Conservation (phyloP, 2,888 invertebrate genomes). For the Brachyopa scutellaris region DNA sequence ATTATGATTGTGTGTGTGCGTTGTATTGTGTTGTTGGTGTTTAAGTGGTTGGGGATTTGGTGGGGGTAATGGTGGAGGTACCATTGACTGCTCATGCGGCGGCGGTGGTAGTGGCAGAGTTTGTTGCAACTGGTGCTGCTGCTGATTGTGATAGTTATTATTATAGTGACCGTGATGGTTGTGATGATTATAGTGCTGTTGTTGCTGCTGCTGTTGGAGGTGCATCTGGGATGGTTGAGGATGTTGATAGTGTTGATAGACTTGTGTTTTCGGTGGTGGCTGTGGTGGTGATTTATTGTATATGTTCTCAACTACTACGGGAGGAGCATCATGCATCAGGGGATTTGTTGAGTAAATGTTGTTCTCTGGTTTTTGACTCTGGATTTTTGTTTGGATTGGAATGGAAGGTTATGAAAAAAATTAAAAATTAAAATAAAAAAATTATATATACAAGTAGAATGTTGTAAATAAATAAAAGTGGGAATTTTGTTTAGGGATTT, state of each 20-base stretch:
- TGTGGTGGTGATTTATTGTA: slow-evolving; percentile 65
- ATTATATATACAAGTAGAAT: slow-evolving; percentile 61
- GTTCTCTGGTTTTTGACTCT: slow-evolving; percentile 70
- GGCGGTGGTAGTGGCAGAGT: slow-evolving; percentile 72
- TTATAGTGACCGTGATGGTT: slow-evolving; percentile 58
- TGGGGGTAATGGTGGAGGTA: slow-evolving; percentile 71
- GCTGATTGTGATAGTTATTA: slow-evolving; percentile 50
- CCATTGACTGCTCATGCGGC: slow-evolving; percentile 74
- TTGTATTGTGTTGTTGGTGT: slow-evolving; percentile 73
- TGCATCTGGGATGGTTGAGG: slow-evolving; percentile 70
- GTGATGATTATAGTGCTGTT: slow-evolving; percentile 59
- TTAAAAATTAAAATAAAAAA: slow-evolving; percentile 48
- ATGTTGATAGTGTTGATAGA: slow-evolving; percentile 68
- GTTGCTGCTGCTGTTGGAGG: slow-evolving; percentile 70
- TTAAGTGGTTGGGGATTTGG: slow-evolving; percentile 72
- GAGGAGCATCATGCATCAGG: slow-evolving; percentile 68
- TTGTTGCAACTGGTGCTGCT: slow-evolving; percentile 71
- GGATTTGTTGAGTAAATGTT: slow-evolving; percentile 69
- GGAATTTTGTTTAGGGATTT: not conserved
- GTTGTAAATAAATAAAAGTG: slow-evolving; percentile 26
- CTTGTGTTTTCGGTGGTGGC: slow-evolving; percentile 66
- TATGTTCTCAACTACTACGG: slow-evolving; percentile 60
- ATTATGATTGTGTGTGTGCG: slow-evolving; percentile 67
- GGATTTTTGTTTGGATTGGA: slow-evolving; percentile 47
- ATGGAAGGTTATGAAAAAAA: slow-evolving; percentile 51